A percentile compares a stretch with the other conserved stretches of the same genome.
Conservation (phyloP, 2,113 vertebrate species). For the Thermophis baileyi region DNA sequence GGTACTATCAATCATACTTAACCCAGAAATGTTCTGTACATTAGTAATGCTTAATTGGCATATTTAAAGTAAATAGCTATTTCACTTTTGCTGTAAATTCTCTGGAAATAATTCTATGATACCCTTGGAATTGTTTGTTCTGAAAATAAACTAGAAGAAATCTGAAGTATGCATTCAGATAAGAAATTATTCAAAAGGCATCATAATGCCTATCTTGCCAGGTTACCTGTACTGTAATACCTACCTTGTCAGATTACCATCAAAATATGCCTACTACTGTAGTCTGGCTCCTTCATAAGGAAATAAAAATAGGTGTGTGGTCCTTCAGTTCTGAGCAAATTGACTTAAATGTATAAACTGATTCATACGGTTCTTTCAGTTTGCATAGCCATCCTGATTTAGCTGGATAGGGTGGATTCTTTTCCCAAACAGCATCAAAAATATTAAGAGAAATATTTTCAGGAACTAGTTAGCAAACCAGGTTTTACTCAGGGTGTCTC, state of each 20-base stretch:
- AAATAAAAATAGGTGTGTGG: not conserved
- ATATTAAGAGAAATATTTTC: not conserved
- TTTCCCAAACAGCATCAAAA: not conserved
- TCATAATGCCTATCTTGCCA: conserved; percentile 29
- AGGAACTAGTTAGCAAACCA: not conserved
- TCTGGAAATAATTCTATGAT: conserved; percentile 63
- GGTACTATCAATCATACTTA: conserved; percentile 74
- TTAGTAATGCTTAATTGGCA: conserved; percentile 75
- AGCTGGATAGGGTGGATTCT: not conserved
- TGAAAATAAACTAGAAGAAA: conserved; percentile 55
- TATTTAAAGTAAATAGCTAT: conserved; percentile 78
- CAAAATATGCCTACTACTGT: conserved; percentile 32
- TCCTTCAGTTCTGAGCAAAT: not conserved
- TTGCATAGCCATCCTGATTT: not conserved
- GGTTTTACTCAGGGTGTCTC: not conserved
- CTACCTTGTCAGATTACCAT: not conserved
- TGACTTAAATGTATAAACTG: not conserved
- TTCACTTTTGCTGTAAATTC: conserved; percentile 71
- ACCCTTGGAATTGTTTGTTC: conserved; percentile 62
- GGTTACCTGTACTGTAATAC: conserved; percentile 37
- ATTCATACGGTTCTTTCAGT: not conserved
- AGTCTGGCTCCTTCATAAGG: conserved; percentile 25
- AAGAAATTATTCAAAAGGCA: conserved; percentile 47
- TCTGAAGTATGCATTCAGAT: conserved; percentile 49
- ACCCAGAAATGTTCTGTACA: conserved; percentile 68